These are phyloP conservation scores for Fistularia tabacaria DNA, from an alignment of 2,797 vertebrate species.

Conservation along the genomic window DNA sequence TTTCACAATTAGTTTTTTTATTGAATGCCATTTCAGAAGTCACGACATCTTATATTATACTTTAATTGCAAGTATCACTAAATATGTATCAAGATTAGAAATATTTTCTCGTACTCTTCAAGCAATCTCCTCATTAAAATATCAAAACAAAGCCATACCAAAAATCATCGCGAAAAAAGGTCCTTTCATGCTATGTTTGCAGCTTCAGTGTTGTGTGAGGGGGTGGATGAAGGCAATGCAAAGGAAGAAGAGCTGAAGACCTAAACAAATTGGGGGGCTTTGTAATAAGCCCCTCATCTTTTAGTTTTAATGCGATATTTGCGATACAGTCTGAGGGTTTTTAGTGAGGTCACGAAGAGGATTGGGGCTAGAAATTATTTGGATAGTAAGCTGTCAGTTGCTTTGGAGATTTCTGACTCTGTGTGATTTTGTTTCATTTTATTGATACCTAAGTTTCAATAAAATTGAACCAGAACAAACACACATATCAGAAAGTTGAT, in stretches of 20 bases:
- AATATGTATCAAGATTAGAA: no score
- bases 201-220: conserved; percentile 5
- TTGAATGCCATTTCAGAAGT: no score
- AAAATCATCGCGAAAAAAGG: conserved; percentile 9
- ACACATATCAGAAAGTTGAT: no score
- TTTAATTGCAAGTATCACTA: no score
- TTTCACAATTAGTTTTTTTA: no score
- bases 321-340: conserved; percentile 14
- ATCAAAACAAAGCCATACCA: no score
- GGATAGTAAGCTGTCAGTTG: conserved; percentile 19
- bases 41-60: no score
- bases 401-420: no score
- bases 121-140: neutral
- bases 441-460: no score
- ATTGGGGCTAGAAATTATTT: conserved; percentile 1
- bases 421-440: no score
- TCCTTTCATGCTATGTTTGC: neutral
- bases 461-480: no score
- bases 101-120: no score
- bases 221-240: conserved; percentile 5
- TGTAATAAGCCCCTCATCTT: conserved; percentile 23
- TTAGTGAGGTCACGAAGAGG: conserved; percentile 15
- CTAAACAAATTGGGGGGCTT: conserved; percentile 35
- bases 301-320: conserved; percentile 45
- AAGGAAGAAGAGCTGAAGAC: conserved; percentile 8